phyloP scores from a whole-genome alignment of 2,113 vertebrate species.

The Australoheros scitulus region DNA sequence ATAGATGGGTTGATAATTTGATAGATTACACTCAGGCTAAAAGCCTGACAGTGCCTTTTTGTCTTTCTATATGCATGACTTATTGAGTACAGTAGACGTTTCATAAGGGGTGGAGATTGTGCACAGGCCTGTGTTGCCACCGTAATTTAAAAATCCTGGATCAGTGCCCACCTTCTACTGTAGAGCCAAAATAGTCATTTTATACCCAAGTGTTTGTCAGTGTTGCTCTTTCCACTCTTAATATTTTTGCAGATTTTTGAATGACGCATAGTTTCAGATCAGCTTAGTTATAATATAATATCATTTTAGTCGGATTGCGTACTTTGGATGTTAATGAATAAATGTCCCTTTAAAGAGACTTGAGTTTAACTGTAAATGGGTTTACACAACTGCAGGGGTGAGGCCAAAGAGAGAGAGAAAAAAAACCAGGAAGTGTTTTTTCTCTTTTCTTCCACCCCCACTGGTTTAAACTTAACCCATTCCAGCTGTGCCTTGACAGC shows the following conservation, averaged over 20 bases:
- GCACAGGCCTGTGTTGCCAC: not conserved
- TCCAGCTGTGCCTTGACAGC: not conserved
- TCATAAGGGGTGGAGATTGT: not conserved
- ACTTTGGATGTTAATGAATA: not conserved
- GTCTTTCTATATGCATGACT: not conserved
- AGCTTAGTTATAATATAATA: not conserved
- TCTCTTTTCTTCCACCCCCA: not conserved
- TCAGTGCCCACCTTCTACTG: not conserved
- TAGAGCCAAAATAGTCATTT: not conserved
- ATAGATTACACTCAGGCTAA: not conserved
- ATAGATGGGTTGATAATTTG: not conserved
- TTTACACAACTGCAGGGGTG: not conserved
- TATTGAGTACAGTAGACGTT: not conserved
- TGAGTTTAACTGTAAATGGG: not conserved
- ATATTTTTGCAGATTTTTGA: not conserved
- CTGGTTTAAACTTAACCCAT: not conserved
- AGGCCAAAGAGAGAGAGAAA: not conserved
- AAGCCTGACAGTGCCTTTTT: not conserved
- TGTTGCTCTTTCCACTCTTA: too few relatives aligned
- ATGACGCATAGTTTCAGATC: not conserved
- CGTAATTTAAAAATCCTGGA: not conserved
- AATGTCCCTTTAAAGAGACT: not conserved
- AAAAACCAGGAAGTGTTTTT: not conserved
- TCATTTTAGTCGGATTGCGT: not conserved
- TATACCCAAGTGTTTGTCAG: not conserved